Conservation (phyloP, 2,888 invertebrate genomes). For the Dromius quadrimaculatus region DNA sequence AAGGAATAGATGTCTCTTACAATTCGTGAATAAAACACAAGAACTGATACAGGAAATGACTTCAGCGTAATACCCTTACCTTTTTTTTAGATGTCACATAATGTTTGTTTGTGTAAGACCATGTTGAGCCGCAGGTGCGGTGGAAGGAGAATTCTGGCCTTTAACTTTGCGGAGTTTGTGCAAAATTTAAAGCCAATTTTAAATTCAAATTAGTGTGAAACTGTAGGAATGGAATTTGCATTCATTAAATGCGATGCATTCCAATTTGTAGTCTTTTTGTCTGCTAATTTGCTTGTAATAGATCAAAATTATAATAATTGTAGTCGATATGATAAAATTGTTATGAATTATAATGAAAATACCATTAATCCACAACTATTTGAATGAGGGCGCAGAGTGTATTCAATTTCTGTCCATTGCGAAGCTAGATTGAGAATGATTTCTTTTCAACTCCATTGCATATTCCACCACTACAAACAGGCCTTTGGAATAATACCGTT, state of each 20-base stretch:
- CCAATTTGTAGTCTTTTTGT: slow-evolving; percentile 22
- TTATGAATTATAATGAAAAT: too few relatives aligned
- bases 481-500: too few relatives aligned
- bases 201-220: slow-evolving; percentile 19
- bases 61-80: slow-evolving; percentile 26
- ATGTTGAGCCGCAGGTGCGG: neutral
- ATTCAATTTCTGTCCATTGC: too few relatives aligned
- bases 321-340: too few relatives aligned
- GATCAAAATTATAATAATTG: slow-evolving; percentile 23
- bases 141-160: neutral
- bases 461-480: too few relatives aligned
- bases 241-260: neutral
- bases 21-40: slow-evolving; percentile 43
- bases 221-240: slow-evolving; percentile 4
- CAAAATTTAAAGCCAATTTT: neutral
- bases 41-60: slow-evolving; percentile 43
- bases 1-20: slow-evolving; percentile 20
- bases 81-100: slow-evolving; percentile 22
- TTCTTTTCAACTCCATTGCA: too few relatives aligned
- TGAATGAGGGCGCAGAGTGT: too few relatives aligned
- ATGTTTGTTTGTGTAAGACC: slow-evolving; percentile 29
- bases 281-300: neutral
- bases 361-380: too few relatives aligned
- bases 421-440: too few relatives aligned
- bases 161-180: neutral